Evolutionary conservation across 1,140 invertebrate species (phyloP).

Genomic region (Thaumatotibia leucotreta): DNA sequence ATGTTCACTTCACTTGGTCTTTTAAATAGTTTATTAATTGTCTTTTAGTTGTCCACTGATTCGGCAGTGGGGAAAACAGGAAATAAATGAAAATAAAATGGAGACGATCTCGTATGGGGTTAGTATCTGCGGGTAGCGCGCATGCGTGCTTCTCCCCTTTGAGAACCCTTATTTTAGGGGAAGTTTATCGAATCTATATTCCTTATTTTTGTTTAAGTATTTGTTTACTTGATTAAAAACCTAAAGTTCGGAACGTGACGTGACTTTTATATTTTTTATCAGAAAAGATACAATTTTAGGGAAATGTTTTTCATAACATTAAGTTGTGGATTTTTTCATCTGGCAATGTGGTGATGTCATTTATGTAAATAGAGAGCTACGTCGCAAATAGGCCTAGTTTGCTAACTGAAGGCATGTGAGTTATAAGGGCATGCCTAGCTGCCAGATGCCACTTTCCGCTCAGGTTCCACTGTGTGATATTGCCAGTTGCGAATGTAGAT

Average conservation of each 20-base stretch:
- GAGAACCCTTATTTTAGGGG: neutral
- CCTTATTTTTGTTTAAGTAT: neutral
- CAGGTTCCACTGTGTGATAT: too few species aligned
- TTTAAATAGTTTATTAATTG: slow-evolving; percentile 17
- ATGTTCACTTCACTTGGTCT: neutral
- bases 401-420: neutral
- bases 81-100: slow-evolving; percentile 65
- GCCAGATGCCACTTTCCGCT: too few species aligned
- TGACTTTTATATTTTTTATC: too few species aligned
- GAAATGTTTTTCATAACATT: too few species aligned
- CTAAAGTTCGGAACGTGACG: too few species aligned
- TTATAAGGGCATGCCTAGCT: too few species aligned
- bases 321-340: neutral
- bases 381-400: neutral
- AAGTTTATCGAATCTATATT: slow-evolving; percentile 4
- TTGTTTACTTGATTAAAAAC: too few species aligned
- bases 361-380: neutral
- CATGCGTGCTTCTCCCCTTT: slow-evolving; percentile 36
- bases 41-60: slow-evolving; percentile 14
- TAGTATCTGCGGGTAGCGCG: slow-evolving; percentile 28
- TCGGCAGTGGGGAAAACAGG: slow-evolving; percentile 29
- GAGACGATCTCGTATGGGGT: slow-evolving; percentile 45
- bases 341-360: neutral
- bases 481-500: too few species aligned
- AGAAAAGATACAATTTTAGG: too few species aligned